Base-by-base conservation (phyloP, 2,797 vertebrate species). In the Lemur catta region DNA sequence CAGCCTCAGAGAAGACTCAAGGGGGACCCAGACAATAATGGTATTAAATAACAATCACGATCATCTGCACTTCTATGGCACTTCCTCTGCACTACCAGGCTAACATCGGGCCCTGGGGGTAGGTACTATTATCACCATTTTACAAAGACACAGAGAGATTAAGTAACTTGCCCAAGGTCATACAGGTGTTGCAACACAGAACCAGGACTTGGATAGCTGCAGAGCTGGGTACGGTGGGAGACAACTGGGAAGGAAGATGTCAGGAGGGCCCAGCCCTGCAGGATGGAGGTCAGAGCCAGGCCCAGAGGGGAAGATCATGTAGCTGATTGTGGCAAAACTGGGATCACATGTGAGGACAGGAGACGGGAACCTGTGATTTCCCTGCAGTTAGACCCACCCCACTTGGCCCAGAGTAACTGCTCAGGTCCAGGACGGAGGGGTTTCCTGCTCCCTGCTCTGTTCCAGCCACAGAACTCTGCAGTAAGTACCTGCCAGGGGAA, bases 81-180 rank as follows among this genome's bases (percentile, higher is more conserved):
- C 11, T 65, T 17, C 30, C 76, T 95, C 48, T 67, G 4, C 2
- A 24, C 33, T 48, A 35, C 61, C 2, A 67, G 41, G n/a, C 30
- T 10, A 69, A 71, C 26, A 22, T 38, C 55, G 4, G 28, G 18
- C 22, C 65, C 52, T 48, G n/a, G 13, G 30, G 46, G 28, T 24
- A 48, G 57, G 50, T n/a, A 24, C 11, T 24, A 63, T 33, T 20
- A 35, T 57, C 63, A 79, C 3, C 55, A 80, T 59, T 79, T 43
- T 22, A 59, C 43, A 86, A 76, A 78, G 30, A 76, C 69, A 75
- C 78, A 59, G n/a, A 79, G 28, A 86, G 13, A 35, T 30, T 59
- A 69, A 90, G 55, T 75, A 69, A 90, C 15, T 63, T 91, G 28
- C 50, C 57, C 80, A 52, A 65, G 15, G n/a, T 85, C 89, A 65